Evolutionary conservation across 2,888 invertebrate species (phyloP).

Genomic region (Ommatoiulus sabulosus): DNA sequence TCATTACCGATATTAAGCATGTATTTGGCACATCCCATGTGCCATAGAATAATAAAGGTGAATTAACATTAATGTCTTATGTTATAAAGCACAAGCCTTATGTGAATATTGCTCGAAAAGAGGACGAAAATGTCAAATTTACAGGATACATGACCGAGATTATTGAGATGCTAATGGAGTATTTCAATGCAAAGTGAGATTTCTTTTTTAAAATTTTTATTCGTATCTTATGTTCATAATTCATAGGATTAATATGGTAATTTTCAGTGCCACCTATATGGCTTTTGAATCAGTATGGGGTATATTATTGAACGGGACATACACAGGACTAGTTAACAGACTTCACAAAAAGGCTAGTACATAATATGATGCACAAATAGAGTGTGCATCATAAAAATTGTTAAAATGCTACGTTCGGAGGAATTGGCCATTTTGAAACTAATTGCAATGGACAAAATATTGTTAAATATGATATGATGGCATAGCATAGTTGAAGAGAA

Average conservation of each 20-base stretch:
- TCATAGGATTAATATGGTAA: too few species aligned
- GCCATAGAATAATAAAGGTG: neutral
- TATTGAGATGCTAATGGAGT: constrained; percentile 30
- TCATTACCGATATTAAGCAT: neutral
- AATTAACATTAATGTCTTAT: neutral
- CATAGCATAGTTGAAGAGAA: too few species aligned
- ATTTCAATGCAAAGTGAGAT: constrained; percentile 42
- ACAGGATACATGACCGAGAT: neutral
- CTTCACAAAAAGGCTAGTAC: neutral
- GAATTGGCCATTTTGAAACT: too few species aligned
- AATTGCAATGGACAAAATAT: too few species aligned
- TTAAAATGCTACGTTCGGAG: too few species aligned
- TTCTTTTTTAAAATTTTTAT: neutral
- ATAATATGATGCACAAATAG: too few species aligned
- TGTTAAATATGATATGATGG: too few species aligned
- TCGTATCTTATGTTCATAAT: neutral
- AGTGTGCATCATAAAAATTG: too few species aligned
- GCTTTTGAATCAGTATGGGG: neutral
- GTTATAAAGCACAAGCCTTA: neutral
- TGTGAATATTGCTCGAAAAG: neutral
- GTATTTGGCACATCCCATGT: neutral
- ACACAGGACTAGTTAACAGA: neutral
- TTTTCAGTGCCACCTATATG: neutral
- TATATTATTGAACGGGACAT: neutral
- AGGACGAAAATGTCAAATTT: neutral